phyloP scores from a whole-genome alignment of 2,113 vertebrate species.

The Opisthocomus hoazin region DNA sequence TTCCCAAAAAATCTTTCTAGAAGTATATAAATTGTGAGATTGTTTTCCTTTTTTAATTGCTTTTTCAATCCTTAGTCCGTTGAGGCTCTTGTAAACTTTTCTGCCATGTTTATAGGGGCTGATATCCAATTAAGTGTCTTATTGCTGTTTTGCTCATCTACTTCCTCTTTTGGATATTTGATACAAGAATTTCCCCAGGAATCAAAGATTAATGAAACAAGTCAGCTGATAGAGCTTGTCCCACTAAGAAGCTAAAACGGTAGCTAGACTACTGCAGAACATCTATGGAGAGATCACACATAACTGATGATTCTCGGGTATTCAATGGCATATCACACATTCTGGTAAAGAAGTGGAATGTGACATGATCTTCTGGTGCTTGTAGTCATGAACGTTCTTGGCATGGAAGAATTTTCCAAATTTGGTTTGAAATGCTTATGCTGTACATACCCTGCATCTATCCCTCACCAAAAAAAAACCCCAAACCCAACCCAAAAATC shows the following conservation, averaged over 20 bases:
- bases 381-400: background rate
- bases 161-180: background rate
- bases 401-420: background rate
- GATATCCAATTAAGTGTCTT: background rate
- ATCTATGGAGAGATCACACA: background rate
- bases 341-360: background rate
- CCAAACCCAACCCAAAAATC: background rate
- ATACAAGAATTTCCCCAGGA: background rate
- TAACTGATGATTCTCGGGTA: background rate
- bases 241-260: background rate
- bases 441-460: fast-evolving
- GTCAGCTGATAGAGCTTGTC: background rate
- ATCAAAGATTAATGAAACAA: background rate
- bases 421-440: background rate
- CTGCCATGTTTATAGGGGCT: background rate
- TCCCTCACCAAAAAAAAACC: fast-evolving
- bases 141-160: background rate
- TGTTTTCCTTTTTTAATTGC: background rate
- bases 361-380: background rate
- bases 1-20: background rate
- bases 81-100: background rate
- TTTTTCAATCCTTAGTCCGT: background rate
- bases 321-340: background rate
- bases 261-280: background rate
- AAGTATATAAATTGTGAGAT: background rate